phyloP scores from a whole-genome alignment of 2,888 invertebrate genomes.

The Macrophya alboannulata region DNA sequence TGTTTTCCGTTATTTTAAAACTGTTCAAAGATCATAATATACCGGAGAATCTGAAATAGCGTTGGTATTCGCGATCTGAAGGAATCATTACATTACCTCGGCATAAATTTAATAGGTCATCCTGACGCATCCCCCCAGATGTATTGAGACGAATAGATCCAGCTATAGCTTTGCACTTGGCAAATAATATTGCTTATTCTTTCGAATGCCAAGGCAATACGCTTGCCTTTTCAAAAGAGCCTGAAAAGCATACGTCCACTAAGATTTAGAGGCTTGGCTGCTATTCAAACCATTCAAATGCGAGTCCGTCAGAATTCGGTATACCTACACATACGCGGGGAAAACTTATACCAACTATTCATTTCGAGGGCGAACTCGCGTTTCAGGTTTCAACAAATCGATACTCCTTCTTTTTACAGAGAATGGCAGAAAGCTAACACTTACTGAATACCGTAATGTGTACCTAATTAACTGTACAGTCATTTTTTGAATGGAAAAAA shows the following conservation, averaged over 20 bases:
- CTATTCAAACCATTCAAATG: constrained; percentile 50
- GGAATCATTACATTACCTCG: neutral
- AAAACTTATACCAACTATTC: constrained; percentile 9
- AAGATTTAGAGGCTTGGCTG: constrained; percentile 47
- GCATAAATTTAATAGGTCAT: constrained; percentile 21
- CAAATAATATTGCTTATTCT: constrained; percentile 52
- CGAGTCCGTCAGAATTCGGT: constrained; percentile 38
- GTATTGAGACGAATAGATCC: constrained; percentile 35
- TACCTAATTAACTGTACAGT: neutral
- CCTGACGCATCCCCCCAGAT: neutral
- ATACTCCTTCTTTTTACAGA: neutral
- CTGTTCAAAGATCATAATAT: neutral
- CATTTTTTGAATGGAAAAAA: neutral
- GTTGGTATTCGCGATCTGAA: neutral
- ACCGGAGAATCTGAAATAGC: neutral
- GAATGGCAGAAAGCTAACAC: neutral
- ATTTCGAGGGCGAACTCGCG: neutral
- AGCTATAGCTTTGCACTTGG: constrained; percentile 40
- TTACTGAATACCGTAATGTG: neutral
- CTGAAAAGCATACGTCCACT: constrained; percentile 49
- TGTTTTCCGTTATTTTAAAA: constrained; percentile 9
- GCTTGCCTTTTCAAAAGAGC: constrained; percentile 39
- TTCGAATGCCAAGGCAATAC: constrained; percentile 56
- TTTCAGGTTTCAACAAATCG: neutral
- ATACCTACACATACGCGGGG: neutral